Percentiles rank a stretch among this genome's conserved stretches.
phyloP scores from a whole-genome alignment of 2,797 vertebrate species.

The Mareca penelope region DNA sequence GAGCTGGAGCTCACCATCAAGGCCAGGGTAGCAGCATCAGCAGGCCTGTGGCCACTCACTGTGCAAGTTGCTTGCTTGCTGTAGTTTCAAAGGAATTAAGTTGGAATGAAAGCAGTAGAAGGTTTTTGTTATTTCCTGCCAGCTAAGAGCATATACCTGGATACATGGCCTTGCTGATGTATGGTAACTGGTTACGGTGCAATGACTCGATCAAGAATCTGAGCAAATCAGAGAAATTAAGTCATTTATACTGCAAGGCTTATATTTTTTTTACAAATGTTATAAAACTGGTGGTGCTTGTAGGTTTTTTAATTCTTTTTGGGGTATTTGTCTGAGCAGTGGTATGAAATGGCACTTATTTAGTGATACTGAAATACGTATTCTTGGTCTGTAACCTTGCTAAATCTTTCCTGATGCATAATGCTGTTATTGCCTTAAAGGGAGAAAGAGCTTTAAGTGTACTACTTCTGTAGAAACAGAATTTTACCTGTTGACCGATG shows the following conservation, averaged over 20 bases:
- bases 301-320: background rate
- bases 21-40: background rate
- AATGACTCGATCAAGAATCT: background rate
- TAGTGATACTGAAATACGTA: background rate
- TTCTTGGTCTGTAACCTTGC: slow-evolving; percentile 10
- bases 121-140: background rate
- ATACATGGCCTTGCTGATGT: background rate
- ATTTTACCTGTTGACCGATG: slow-evolving; percentile 40
- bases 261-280: background rate
- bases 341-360: background rate
- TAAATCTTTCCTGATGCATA: background rate
- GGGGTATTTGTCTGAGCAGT: background rate
- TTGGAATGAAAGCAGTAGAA: background rate
- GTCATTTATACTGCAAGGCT: background rate
- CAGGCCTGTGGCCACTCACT: background rate
- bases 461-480: background rate
- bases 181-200: background rate
- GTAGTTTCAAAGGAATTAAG: background rate
- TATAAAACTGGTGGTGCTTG: background rate
- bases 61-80: background rate
- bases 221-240: background rate
- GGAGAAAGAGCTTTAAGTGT: slow-evolving; percentile 1
- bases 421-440: slow-evolving; percentile 14
- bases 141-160: background rate
- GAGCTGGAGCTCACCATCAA: background rate